Evolutionary conservation across 2,113 vertebrate species (phyloP).

Genomic region (Pelusios castaneus): DNA sequence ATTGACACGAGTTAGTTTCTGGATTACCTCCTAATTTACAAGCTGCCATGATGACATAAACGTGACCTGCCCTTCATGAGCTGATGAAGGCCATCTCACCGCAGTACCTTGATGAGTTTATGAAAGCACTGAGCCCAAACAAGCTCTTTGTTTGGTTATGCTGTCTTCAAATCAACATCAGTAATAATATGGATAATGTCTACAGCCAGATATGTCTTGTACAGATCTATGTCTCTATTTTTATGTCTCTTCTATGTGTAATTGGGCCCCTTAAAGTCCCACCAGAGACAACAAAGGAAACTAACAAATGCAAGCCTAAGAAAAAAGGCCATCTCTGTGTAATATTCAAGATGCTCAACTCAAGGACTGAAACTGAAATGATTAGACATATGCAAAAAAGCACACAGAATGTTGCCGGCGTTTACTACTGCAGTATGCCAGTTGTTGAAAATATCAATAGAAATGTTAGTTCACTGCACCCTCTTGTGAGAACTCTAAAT

Average conservation of each 20-base stretch:
- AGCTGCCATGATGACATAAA: background rate
- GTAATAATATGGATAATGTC: background rate
- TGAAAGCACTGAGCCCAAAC: background rate
- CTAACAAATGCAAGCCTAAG: background rate
- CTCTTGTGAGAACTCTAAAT: background rate
- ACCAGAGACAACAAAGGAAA: background rate
- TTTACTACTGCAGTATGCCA: background rate
- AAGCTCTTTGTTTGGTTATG: background rate
- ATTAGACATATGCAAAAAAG: background rate
- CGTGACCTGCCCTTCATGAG: background rate
- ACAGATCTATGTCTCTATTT: rapidly evolving
- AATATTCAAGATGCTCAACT: background rate
- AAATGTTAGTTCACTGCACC: background rate
- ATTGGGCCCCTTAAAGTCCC: background rate
- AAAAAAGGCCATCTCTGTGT: background rate
- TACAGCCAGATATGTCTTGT: background rate
- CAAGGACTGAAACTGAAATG: background rate
- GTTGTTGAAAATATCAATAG: background rate
- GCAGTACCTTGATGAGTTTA: background rate
- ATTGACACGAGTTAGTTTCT: background rate
- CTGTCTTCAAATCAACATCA: background rate
- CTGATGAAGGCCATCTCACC: background rate
- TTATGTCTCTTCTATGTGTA: no score
- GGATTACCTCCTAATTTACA: background rate
- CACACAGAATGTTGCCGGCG: rapidly evolving